These are phyloP conservation scores for Argya squamiceps DNA, from an alignment of 2,797 vertebrate species.

Conservation along the genomic window DNA sequence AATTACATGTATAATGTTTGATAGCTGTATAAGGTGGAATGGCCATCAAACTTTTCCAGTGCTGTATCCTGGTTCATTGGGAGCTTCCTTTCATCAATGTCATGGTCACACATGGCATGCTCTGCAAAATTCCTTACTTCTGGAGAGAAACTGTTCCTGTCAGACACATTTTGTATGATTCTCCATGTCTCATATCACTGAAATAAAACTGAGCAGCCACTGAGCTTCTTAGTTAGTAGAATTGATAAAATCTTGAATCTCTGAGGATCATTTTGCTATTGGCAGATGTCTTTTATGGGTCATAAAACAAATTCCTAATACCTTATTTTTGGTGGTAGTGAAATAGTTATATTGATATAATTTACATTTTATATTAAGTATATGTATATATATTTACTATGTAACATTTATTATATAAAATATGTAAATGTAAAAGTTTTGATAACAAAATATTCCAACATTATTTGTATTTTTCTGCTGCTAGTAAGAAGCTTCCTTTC, in stretches of 20 bases:
- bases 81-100: neutral
- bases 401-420: neutral
- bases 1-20: neutral
- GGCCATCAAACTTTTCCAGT: neutral
- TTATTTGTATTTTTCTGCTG: neutral
- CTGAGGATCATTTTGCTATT: neutral
- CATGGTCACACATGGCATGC: neutral
- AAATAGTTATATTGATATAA: no score
- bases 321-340: neutral
- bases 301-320: neutral
- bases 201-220: neutral
- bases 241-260: neutral
- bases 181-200: neutral
- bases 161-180: neutral
- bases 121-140: slow-evolving; percentile 4
- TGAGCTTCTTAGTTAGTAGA: neutral
- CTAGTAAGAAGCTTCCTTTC: slow-evolving; percentile 46
- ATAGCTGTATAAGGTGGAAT: neutral
- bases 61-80: neutral
- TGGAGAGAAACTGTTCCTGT: neutral
- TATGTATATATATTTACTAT: no score
- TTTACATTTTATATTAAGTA: no score
- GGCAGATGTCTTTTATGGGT: neutral
- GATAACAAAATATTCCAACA: neutral
- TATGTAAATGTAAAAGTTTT: neutral